These are phyloP conservation scores for Hyles vespertilio DNA, from an alignment of 1,140 invertebrate species.

Conservation along the genomic window DNA sequence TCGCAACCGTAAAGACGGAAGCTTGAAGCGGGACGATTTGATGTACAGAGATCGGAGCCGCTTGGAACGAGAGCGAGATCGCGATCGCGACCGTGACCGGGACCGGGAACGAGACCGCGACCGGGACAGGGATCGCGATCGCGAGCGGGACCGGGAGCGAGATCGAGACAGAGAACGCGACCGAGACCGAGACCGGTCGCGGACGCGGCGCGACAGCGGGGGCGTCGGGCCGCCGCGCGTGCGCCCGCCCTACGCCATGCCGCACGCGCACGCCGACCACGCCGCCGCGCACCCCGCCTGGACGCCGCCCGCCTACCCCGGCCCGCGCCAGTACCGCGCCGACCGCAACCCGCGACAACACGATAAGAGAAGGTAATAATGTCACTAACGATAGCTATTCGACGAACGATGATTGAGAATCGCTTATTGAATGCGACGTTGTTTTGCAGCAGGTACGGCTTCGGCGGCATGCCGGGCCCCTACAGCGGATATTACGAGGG, in stretches of 20 bases:
- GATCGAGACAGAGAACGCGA: slow-evolving; percentile 52
- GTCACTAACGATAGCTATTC: not conserved
- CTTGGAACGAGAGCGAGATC: slow-evolving; percentile 53
- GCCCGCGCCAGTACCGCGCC: slow-evolving; percentile 56
- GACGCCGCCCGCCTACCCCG: slow-evolving; percentile 63
- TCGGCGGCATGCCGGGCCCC: slow-evolving; percentile 45
- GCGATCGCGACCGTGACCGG: slow-evolving; percentile 56
- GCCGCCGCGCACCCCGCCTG: slow-evolving; percentile 38
- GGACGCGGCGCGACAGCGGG: slow-evolving; percentile 63
- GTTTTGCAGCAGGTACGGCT: slow-evolving; percentile 42
- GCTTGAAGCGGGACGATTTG: slow-evolving; percentile 68
- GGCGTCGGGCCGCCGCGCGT: slow-evolving; percentile 39
- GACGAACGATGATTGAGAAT: no score
- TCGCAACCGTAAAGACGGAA: slow-evolving; percentile 66
- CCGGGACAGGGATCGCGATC: slow-evolving; percentile 44
- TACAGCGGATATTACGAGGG: slow-evolving; percentile 57
- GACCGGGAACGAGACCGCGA: slow-evolving; percentile 63
- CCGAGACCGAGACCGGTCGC: slow-evolving; percentile 48
- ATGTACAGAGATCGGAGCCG: slow-evolving; percentile 69
- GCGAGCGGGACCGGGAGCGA: slow-evolving; percentile 48
- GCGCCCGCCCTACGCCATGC: slow-evolving; percentile 37
- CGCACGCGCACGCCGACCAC: slow-evolving; percentile 41
- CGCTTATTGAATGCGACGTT: no score
- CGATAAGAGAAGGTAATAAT: slow-evolving; percentile 63
- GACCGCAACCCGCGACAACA: slow-evolving; percentile 60